Percentiles rank a stretch among this genome's conserved stretches.
Evolutionary conservation across 1,140 invertebrate species (phyloP).

Genomic region (Drosophila miranda): DNA sequence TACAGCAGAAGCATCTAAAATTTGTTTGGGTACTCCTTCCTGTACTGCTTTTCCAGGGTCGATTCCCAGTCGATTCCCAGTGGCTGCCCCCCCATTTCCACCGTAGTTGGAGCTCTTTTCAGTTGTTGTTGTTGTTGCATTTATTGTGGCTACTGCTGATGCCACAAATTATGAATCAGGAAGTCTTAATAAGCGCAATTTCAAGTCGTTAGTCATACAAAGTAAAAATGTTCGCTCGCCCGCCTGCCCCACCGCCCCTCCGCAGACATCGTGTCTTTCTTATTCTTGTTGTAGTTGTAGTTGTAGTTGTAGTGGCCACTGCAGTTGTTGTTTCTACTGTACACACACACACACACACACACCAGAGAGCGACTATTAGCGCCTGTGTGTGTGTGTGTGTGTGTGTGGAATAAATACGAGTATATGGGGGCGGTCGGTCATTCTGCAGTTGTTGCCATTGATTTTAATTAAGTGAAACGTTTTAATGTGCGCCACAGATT

Average conservation of each 20-base stretch:
- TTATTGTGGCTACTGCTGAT: slow-evolving; percentile 38
- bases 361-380: slow-evolving; percentile 33
- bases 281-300: slow-evolving; percentile 20
- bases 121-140: slow-evolving; percentile 14
- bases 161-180: slow-evolving; percentile 77
- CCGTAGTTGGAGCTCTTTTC: slow-evolving; percentile 7
- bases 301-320: background rate
- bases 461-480: slow-evolving; percentile 76
- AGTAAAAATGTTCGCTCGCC: slow-evolving; percentile 41
- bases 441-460: slow-evolving; percentile 48
- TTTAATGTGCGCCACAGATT: slow-evolving; percentile 72
- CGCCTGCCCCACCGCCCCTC: background rate
- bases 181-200: slow-evolving; percentile 82
- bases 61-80: no score
- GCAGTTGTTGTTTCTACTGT: background rate
- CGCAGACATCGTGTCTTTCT: slow-evolving; percentile 6
- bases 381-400: background rate
- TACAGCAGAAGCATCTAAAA: no score
- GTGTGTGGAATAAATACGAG: background rate
- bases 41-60: no score
- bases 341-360: slow-evolving; percentile 5
- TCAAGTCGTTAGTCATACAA: slow-evolving; percentile 76
- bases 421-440: slow-evolving; percentile 54
- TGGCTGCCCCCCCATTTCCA: background rate
- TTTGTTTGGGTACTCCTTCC: no score